Conservation (phyloP, 2,888 invertebrate species). For the Tinea pellionella region DNA sequence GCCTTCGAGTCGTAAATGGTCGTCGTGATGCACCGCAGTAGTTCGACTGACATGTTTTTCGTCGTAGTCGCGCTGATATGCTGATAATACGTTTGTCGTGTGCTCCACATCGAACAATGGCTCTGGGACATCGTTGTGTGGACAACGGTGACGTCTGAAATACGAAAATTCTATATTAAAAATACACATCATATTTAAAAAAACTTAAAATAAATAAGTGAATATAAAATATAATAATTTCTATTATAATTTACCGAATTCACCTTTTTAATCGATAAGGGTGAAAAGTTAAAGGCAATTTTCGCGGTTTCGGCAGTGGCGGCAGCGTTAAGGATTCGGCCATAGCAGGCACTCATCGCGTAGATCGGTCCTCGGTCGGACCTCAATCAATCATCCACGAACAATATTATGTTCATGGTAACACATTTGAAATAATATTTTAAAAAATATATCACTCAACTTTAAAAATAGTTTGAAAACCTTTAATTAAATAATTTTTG, state of each 20-base stretch:
- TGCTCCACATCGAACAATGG: slow-evolving; percentile 70
- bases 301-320: slow-evolving; percentile 48
- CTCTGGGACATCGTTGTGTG: slow-evolving; percentile 76
- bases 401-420: background rate
- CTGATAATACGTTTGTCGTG: slow-evolving; percentile 68
- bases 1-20: slow-evolving; percentile 79
- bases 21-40: slow-evolving; percentile 72
- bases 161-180: no score
- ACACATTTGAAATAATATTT: background rate
- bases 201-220: slow-evolving; percentile 10
- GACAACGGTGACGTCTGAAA: slow-evolving; percentile 85
- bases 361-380: slow-evolving; percentile 23
- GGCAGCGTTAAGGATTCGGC: slow-evolving; percentile 55
- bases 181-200: slow-evolving; percentile 16
- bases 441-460: background rate
- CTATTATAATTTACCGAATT: background rate
- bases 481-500: background rate
- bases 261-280: slow-evolving; percentile 58
- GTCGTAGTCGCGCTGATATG: slow-evolving; percentile 74
- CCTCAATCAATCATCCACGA: slow-evolving; percentile 14
- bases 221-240: background rate
- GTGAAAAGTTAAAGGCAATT: slow-evolving; percentile 44
- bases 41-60: slow-evolving; percentile 73
- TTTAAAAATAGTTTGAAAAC: background rate
- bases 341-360: slow-evolving; percentile 54